Conservation (phyloP, 2,888 invertebrate genomes). For the Corythucha ciliata region DNA sequence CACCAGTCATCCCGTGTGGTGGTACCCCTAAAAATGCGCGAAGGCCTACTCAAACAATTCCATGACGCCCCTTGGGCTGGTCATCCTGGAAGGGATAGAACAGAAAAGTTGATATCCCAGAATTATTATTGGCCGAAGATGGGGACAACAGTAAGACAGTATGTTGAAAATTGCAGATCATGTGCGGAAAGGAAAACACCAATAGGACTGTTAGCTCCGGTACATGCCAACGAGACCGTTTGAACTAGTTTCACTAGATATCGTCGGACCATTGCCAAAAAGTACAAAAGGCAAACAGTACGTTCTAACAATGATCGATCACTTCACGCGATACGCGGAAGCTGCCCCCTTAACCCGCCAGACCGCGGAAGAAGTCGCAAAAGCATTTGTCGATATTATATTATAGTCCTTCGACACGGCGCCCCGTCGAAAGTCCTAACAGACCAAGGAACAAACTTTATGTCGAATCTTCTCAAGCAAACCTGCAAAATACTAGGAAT, state of each 20-base stretch:
- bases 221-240: conserved; percentile 36
- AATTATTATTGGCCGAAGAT: conserved; percentile 38
- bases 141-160: conserved; percentile 38
- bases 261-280: conserved; percentile 39
- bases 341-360: conserved; percentile 38
- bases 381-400: conserved; percentile 37
- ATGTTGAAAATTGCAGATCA: conserved; percentile 36
- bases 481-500: conserved; percentile 13
- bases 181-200: conserved; percentile 38
- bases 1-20: too few species aligned
- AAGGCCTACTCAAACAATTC: not conserved
- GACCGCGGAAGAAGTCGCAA: conserved; percentile 38
- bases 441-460: conserved; percentile 41
- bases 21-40: conserved; percentile 4
- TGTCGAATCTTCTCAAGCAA: not conserved
- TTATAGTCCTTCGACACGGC: conserved; percentile 38
- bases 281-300: conserved; percentile 38
- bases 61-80: conserved; percentile 34
- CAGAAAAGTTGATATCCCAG: conserved; percentile 31
- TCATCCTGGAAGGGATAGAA: conserved; percentile 37
- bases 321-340: conserved; percentile 36
- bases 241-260: conserved; percentile 37
- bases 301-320: conserved; percentile 38
- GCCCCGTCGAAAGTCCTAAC: conserved; percentile 40
- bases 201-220: conserved; percentile 33